Evolutionary conservation across 2,113 vertebrate species (phyloP).

Genomic region (Nibea albiflora): DNA sequence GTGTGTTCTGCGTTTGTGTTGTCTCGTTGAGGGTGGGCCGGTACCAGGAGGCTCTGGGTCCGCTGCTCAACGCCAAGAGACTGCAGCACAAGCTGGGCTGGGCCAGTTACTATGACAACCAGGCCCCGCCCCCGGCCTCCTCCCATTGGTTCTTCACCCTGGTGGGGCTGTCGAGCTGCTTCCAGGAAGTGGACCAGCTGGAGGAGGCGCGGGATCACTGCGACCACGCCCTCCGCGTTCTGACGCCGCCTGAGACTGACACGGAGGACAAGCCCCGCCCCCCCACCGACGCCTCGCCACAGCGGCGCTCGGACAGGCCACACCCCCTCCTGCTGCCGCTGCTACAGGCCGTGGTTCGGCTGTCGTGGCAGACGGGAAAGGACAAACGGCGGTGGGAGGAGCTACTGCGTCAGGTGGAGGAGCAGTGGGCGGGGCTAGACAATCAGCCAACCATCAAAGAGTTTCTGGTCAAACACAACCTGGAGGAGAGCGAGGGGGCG

Average conservation of each 20-base stretch:
- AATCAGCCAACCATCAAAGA: slow-evolving; percentile 90
- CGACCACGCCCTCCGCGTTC: slow-evolving; percentile 86
- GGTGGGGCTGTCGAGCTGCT: slow-evolving; percentile 89
- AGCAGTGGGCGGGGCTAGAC: slow-evolving; percentile 79
- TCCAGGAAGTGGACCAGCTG: slow-evolving; percentile 91
- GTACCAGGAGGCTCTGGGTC: slow-evolving; percentile 88
- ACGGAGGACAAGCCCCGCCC: slow-evolving; percentile 57
- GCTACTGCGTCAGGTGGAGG: slow-evolving; percentile 86
- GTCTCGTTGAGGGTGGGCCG: slow-evolving; percentile 82
- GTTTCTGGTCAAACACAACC: slow-evolving; percentile 88
- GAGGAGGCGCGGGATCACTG: slow-evolving; percentile 89
- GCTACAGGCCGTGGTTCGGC: slow-evolving; percentile 87
- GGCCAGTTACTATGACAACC: slow-evolving; percentile 57
- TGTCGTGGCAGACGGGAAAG: slow-evolving; percentile 92
- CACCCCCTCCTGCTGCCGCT: slow-evolving; percentile 90
- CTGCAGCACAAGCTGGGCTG: slow-evolving; percentile 90
- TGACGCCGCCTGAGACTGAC: slow-evolving; percentile 55
- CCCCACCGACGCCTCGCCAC: neutral
- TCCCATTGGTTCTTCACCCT: slow-evolving; percentile 88
- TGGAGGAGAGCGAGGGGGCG: slow-evolving; percentile 80
- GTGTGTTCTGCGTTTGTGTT: slow-evolving; percentile 20
- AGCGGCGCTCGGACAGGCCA: slow-evolving; percentile 75
- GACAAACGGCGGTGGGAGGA: slow-evolving; percentile 92
- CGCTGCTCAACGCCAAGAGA: slow-evolving; percentile 89
- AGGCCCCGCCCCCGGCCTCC: slow-evolving; percentile 34